These are phyloP conservation scores for Etheostoma perlongum DNA, from an alignment of 2,797 vertebrate genomes.

Conservation along the genomic window DNA sequence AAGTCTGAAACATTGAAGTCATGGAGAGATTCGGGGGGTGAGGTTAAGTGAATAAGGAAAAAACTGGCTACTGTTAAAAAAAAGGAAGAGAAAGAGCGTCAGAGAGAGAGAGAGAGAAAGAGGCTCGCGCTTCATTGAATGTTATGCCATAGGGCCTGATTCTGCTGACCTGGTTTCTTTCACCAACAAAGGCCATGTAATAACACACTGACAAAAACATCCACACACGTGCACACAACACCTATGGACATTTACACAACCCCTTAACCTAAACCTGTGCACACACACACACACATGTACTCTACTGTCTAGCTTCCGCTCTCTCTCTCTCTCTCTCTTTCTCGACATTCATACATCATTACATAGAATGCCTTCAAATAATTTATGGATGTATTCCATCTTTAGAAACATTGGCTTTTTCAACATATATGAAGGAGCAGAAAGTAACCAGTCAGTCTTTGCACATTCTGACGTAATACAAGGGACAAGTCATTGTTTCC, in stretches of 20 bases:
- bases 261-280: slow-evolving; percentile 53
- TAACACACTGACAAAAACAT: slow-evolving; percentile 55
- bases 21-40: slow-evolving; percentile 6
- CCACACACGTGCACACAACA: slow-evolving; percentile 28
- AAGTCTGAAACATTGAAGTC: slow-evolving; percentile 18
- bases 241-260: slow-evolving; percentile 61
- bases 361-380: background rate
- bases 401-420: background rate
- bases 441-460: background rate
- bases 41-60: slow-evolving; percentile 49
- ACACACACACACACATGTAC: slow-evolving; percentile 27
- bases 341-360: background rate
- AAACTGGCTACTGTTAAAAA: slow-evolving; percentile 41
- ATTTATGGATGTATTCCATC: background rate
- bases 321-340: background rate
- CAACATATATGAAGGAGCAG: background rate
- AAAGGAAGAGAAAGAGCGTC: slow-evolving; percentile 33
- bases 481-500: slow-evolving; percentile 24
- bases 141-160: slow-evolving; percentile 69
- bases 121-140: slow-evolving; percentile 59
- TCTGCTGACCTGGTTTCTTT: slow-evolving; percentile 84
- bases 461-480: background rate
- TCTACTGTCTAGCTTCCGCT: background rate
- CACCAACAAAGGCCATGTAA: slow-evolving; percentile 64
- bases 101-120: slow-evolving; percentile 43